Conservation (phyloP, 2,113 vertebrate genomes). For the Bombycilla garrulus region DNA sequence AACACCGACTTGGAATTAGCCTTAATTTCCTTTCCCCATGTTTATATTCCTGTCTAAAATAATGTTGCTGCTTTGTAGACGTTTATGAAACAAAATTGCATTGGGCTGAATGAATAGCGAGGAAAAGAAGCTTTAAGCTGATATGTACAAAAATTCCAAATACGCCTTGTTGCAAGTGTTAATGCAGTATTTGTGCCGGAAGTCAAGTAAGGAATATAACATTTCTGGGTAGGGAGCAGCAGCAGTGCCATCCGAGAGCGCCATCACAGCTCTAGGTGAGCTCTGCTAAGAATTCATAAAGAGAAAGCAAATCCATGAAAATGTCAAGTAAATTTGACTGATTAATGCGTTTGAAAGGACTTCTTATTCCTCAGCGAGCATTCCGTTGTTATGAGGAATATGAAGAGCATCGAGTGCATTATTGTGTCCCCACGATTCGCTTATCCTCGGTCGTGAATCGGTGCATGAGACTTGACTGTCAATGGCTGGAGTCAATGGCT, state of each 20-base stretch:
- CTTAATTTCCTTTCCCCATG: neutral
- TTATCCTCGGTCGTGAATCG: slow-evolving; percentile 11
- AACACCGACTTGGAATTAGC: neutral
- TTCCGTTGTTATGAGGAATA: slow-evolving; percentile 2
- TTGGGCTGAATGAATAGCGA: neutral
- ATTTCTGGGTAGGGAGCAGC: neutral
- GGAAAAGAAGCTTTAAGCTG: neutral
- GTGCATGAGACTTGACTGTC: neutral
- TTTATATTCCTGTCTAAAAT: neutral
- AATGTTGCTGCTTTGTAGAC: neutral
- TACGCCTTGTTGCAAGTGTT: neutral
- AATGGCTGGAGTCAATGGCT: slow-evolving; percentile 7
- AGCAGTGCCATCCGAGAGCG: neutral
- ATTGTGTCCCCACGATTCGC: neutral
- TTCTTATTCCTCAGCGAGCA: neutral
- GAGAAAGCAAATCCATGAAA: neutral
- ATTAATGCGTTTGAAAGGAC: slow-evolving; percentile 13
- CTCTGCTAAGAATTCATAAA: neutral
- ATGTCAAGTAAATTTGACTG: neutral
- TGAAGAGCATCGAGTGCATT: neutral
- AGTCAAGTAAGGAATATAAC: neutral
- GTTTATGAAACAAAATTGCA: neutral
- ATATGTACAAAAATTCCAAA: neutral
- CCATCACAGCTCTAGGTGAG: neutral
- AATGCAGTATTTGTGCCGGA: neutral